Evolutionary conservation across 1,140 invertebrate species (phyloP), one percentile per base, ranked within the genome.

Genomic region (Drosophila parabipectinata): DNA sequence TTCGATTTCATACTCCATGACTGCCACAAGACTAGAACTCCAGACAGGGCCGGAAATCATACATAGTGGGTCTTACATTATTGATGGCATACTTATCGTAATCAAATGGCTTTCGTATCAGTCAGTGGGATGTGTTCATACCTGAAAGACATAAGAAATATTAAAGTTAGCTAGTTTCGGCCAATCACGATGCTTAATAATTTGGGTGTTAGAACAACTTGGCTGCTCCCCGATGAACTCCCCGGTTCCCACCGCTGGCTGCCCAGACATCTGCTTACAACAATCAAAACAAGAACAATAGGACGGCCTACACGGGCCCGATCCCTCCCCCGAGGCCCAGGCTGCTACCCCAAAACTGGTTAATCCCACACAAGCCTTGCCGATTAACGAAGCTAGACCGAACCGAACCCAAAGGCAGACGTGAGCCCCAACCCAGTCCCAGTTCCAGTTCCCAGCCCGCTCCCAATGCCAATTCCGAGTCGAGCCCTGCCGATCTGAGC

Each of bases 281-380:
- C 79, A 88, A 87, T 87, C 82, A 87, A 82, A 87, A 75, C 62
- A 75, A 39, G 59, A 88, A 88, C 83, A 88, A 83, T 83, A 66
- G 47, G 39, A 50, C 44, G 14, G 30, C n/a, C 44, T 12, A 24
- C 45, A 37, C 62, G 39, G 55, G 14, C 24, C 37, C 48, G 32
- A 12, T 21, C 34, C 12, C 28, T 45, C 8, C 41, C 21, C 12
- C 32, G 7, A 10, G n/a, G n/a, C 32, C 56, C 18, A 47, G 10
- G 21, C 14, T 37, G 8, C 28, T 12, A 56, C 32, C 63, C 63
- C 41, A 30, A 24, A 68, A 69, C 63, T 53, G 52, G 53, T 69
- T 88, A 88, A 88, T 82, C 79, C 83, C 75, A 72, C 72, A 63
- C 83, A 87, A 77, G 47, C 64, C 51, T 64, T 9, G 60, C 48